phyloP scores from a whole-genome alignment of 1,140 invertebrate species.

The Colletes gigas region DNA sequence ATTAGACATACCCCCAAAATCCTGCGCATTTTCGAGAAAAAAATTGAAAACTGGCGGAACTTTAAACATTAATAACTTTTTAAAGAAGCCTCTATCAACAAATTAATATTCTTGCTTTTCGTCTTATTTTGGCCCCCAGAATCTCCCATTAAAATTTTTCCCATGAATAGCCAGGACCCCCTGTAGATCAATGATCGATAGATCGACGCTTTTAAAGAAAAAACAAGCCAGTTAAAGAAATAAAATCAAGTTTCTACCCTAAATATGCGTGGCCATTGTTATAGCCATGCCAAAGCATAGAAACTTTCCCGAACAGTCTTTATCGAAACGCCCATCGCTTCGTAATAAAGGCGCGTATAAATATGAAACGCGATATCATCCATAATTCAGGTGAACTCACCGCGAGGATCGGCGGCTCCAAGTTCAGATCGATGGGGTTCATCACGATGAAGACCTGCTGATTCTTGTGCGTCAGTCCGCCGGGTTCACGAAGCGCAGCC shows the following conservation, averaged over 20 bases:
- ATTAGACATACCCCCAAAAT: no score
- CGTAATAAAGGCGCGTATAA: neutral
- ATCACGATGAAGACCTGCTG: conserved; percentile 98
- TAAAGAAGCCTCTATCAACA: no score
- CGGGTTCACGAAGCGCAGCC: conserved; percentile 93
- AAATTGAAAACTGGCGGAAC: no score
- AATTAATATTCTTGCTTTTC: no score
- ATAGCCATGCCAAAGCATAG: neutral
- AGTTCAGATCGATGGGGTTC: conserved; percentile 96
- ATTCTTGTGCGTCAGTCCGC: conserved; percentile 95
- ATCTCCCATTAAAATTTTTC: no score
- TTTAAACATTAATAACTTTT: no score
- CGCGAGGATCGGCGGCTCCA: conserved; percentile 92
- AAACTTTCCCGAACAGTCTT: neutral
- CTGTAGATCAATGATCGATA: no score
- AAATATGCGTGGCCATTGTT: neutral
- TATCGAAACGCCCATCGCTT: neutral
- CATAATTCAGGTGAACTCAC: conserved; percentile 83
- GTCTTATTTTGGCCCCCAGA: no score
- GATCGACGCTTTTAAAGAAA: neutral
- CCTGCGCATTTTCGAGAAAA: no score
- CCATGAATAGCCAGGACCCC: no score
- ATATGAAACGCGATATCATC: neutral
- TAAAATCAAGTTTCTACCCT: neutral
- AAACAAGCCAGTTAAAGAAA: no score